These are phyloP conservation scores for Pipistrellus nathusii DNA, from an alignment of 2,797 vertebrate genomes.

Conservation along the genomic window DNA sequence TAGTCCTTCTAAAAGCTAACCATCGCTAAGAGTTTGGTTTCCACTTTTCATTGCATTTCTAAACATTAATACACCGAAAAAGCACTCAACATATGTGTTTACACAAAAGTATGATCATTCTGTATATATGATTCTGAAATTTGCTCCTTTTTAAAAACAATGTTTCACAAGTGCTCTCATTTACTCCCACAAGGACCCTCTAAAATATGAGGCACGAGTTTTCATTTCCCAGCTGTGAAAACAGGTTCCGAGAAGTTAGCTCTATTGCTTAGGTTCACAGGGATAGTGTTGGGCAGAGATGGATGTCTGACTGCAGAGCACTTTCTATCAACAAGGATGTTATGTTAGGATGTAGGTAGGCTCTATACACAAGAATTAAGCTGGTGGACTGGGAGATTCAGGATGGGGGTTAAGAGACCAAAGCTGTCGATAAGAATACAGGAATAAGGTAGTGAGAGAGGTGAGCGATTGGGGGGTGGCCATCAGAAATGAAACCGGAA, in stretches of 20 bases:
- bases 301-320: not conserved
- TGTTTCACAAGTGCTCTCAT: not conserved
- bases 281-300: not conserved
- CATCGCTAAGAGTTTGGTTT: not conserved
- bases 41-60: slow-evolving; percentile 40
- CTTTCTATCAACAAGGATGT: not conserved
- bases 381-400: not conserved
- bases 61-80: not conserved
- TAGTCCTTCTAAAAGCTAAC: not conserved
- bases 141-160: not conserved
- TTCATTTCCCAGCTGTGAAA: not conserved
- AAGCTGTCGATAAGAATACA: not conserved
- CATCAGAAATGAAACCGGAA: not conserved
- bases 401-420: not conserved
- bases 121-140: not conserved
- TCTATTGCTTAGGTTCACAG: not conserved
- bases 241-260: not conserved
- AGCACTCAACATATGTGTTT: not conserved
- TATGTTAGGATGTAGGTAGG: not conserved
- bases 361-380: not conserved
- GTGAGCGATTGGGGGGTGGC: not conserved
- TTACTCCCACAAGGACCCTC: not conserved
- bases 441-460: not conserved
- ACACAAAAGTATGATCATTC: not conserved
- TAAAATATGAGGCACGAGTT: not conserved